These are phyloP conservation scores for Idaea dimidiata DNA, from an alignment of 2,888 invertebrate genomes.

Conservation along the genomic window DNA sequence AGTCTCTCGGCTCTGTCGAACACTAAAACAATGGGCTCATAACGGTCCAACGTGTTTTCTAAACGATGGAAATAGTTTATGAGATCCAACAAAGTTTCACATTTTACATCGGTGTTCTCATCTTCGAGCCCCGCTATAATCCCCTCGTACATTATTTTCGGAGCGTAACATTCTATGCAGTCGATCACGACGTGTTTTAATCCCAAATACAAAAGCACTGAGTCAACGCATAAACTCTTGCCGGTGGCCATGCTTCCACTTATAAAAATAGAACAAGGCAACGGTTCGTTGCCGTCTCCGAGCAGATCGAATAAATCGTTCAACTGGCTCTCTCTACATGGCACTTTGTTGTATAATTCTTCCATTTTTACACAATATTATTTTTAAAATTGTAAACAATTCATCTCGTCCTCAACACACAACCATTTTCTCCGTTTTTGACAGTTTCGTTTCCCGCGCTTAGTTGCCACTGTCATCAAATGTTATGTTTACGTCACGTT, in stretches of 20 bases:
- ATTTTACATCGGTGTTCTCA: slow-evolving; percentile 70
- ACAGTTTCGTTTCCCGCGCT: slow-evolving; percentile 11
- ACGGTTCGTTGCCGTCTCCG: slow-evolving; percentile 80
- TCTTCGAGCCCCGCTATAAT: slow-evolving; percentile 83
- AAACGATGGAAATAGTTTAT: slow-evolving; percentile 70
- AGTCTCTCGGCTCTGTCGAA: slow-evolving; percentile 91
- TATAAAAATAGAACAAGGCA: slow-evolving; percentile 86
- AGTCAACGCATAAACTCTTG: slow-evolving; percentile 86
- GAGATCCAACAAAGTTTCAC: slow-evolving; percentile 86
- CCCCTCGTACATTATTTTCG: slow-evolving; percentile 88
- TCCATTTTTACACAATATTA: slow-evolving; percentile 64
- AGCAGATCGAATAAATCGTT: slow-evolving; percentile 72
- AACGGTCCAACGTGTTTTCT: slow-evolving; percentile 39
- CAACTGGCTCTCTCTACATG: slow-evolving; percentile 75
- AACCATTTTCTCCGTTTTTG: slow-evolving; percentile 5
- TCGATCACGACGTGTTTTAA: slow-evolving; percentile 85
- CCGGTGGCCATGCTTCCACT: slow-evolving; percentile 93
- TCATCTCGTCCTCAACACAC: slow-evolving; percentile 11
- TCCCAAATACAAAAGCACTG: slow-evolving; percentile 79
- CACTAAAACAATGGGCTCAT: slow-evolving; percentile 82
- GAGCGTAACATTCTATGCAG: slow-evolving; percentile 90
- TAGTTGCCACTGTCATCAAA: slow-evolving; percentile 29
- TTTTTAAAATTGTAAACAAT: slow-evolving; percentile 27
- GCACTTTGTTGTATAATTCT: slow-evolving; percentile 64
- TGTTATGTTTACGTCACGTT: slow-evolving; percentile 20